phyloP scores from a whole-genome alignment of 2,113 vertebrate species.

The Pituophis catenifer region DNA sequence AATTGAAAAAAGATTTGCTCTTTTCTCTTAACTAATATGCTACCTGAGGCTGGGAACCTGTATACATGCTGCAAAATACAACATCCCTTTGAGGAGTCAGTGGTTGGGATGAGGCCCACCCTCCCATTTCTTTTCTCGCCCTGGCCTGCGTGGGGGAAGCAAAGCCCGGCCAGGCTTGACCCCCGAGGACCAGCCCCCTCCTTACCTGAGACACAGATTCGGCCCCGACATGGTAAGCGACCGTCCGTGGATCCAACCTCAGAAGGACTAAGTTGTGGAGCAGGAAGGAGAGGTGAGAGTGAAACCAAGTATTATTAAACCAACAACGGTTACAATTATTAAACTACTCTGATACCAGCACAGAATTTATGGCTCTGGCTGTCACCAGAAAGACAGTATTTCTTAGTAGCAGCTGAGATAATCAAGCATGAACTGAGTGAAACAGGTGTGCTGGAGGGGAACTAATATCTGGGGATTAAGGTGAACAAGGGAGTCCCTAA shows the following conservation, averaged over 20 bases:
- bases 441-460: not conserved
- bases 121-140: not conserved
- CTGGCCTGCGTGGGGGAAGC: not conserved
- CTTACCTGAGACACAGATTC: constrained; percentile 87
- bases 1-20: not conserved
- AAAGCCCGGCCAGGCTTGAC: not conserved
- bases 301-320: not conserved
- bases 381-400: too few species aligned
- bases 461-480: not conserved
- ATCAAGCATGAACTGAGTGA: not conserved
- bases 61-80: not conserved
- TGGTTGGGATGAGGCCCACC: not conserved
- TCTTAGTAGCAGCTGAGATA: not conserved
- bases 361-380: too few species aligned
- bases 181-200: not conserved
- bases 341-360: not conserved
- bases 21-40: not conserved
- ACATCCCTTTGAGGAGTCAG: not conserved
- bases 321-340: not conserved
- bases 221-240: constrained; percentile 83
- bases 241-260: constrained; percentile 76
- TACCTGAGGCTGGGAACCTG: not conserved
- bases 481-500: not conserved
- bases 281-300: constrained; percentile 50
- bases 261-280: constrained; percentile 79